Conservation (phyloP, 1,140 invertebrate genomes). For the Melitaea cinxia region DNA sequence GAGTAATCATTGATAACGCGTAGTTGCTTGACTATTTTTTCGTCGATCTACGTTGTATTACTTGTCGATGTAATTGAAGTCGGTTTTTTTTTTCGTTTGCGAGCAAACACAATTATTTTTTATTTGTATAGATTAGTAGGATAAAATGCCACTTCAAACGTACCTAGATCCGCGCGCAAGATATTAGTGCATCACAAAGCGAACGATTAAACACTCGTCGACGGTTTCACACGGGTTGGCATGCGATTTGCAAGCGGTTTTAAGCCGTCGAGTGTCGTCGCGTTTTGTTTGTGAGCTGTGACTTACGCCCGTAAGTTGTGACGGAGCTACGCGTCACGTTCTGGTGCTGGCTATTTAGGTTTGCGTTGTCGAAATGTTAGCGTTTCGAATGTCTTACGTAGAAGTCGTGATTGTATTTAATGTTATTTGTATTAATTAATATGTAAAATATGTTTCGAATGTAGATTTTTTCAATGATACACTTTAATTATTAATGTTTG, state of each 20-base stretch:
- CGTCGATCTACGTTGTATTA: no score
- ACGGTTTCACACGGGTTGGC: slow-evolving; percentile 33
- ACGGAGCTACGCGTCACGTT: no score
- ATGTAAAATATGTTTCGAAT: no score
- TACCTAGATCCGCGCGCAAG: slow-evolving; percentile 32
- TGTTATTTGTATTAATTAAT: no score
- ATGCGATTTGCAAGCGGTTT: slow-evolving; percentile 36
- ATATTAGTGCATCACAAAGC: slow-evolving; percentile 53
- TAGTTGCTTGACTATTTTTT: no score
- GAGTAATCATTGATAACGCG: no score
- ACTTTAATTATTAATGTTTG: no score
- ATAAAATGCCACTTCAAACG: slow-evolving; percentile 24
- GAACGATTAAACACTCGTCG: slow-evolving; percentile 60
- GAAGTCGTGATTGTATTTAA: no score
- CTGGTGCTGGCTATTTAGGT: background rate
- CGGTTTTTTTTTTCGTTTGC: no score
- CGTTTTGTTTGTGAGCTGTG: slow-evolving; percentile 30
- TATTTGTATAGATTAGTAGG: background rate
- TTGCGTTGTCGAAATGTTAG: background rate
- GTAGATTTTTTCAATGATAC: no score
- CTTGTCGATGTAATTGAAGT: no score
- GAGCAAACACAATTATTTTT: slow-evolving; percentile 2
- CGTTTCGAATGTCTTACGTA: background rate
- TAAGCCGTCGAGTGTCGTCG: slow-evolving; percentile 29
- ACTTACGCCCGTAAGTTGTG: no score